Conservation (phyloP, 2,888 invertebrate genomes). For the Dolomedes plantarius region DNA sequence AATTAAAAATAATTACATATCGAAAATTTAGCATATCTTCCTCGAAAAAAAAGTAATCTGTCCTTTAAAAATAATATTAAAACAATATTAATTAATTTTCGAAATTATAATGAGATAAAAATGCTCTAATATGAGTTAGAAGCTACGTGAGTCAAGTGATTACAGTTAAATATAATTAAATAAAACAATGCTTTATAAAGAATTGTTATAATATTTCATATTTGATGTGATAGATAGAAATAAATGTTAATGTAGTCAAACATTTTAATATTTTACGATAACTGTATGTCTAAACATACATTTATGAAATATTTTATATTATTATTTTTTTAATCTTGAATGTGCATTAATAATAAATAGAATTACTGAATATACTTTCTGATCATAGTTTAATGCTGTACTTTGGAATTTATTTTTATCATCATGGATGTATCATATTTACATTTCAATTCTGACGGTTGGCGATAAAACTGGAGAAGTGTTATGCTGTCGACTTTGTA, state of each 20-base stretch:
- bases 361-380: neutral
- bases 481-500: neutral
- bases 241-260: conserved; percentile 2
- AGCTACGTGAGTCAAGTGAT: no score
- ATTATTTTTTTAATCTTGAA: neutral
- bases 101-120: no score
- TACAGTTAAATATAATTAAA: no score
- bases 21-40: no score
- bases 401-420: neutral
- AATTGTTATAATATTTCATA: neutral
- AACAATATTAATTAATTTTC: no score
- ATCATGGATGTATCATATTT: neutral
- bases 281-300: neutral
- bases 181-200: no score
- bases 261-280: neutral
- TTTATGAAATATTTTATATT: conserved; percentile 3
- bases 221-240: conserved; percentile 3
- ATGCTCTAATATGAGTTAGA: no score
- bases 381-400: neutral
- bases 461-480: neutral
- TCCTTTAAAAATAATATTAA: no score
- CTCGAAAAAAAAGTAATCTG: no score
- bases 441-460: neutral
- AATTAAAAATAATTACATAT: no score
- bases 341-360: neutral